Conservation (phyloP, 2,888 invertebrate species). For the Lacanobia oleracea region DNA sequence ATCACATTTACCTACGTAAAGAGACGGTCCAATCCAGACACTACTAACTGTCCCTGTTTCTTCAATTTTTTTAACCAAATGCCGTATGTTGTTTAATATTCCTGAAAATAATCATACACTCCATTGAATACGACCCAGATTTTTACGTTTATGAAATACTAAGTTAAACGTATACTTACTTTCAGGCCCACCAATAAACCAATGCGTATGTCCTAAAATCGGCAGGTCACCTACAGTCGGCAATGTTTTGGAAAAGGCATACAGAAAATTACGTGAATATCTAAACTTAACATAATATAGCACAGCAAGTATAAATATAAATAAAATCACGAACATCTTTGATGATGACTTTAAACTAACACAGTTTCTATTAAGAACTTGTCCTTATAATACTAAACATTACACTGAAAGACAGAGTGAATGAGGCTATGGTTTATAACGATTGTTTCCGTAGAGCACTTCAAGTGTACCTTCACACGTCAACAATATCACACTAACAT, state of each 20-base stretch:
- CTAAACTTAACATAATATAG: slow-evolving; percentile 78
- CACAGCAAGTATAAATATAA: slow-evolving; percentile 69
- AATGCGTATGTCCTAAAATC: slow-evolving; percentile 81
- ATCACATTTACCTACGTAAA: slow-evolving; percentile 76
- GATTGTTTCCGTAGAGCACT: slow-evolving; percentile 31
- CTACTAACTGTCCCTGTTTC: slow-evolving; percentile 70
- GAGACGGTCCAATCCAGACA: slow-evolving; percentile 81
- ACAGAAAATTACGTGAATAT: slow-evolving; percentile 73
- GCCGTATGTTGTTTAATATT: slow-evolving; percentile 75
- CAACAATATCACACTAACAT: slow-evolving; percentile 1
- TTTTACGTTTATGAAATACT: neutral
- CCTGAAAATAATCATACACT: slow-evolving; percentile 69
- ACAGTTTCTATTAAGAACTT: slow-evolving; percentile 21
- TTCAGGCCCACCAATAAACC: slow-evolving; percentile 84
- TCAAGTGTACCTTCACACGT: slow-evolving; percentile 13
- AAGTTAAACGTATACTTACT: slow-evolving; percentile 70
- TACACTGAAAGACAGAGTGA: slow-evolving; percentile 36
- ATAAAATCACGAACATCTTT: slow-evolving; percentile 74
- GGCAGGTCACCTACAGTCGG: slow-evolving; percentile 76
- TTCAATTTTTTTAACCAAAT: slow-evolving; percentile 67
- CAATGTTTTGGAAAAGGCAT: slow-evolving; percentile 75
- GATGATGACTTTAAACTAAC: neutral
- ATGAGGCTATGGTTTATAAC: slow-evolving; percentile 26
- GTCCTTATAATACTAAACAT: slow-evolving; percentile 14
- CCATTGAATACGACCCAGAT: no score